Conservation (phyloP, 2,797 vertebrate species). For the Australoheros facetus region DNA sequence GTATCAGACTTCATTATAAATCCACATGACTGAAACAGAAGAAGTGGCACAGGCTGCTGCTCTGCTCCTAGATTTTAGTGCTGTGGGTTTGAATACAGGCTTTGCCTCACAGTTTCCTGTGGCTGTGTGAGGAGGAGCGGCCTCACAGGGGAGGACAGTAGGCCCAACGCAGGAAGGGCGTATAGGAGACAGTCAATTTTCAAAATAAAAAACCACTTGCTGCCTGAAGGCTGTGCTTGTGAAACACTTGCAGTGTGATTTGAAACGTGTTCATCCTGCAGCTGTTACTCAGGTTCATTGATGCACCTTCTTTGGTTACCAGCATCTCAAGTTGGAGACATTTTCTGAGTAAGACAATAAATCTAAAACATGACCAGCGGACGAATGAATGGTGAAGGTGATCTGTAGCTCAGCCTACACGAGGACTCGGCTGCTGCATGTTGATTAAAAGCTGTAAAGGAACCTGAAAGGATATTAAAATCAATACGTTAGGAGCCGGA, state of each 20-base stretch:
- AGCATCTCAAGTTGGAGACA: background rate
- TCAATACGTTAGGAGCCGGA: background rate
- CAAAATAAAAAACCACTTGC: background rate
- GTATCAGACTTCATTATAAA: too few species aligned
- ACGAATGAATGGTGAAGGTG: background rate
- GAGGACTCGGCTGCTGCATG: background rate
- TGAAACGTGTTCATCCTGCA: background rate
- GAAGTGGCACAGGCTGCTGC: fast-evolving
- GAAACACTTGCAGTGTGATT: background rate
- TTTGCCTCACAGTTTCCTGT: too few species aligned
- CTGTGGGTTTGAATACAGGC: too few species aligned
- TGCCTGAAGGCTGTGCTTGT: background rate
- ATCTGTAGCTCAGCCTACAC: background rate
- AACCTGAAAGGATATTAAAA: background rate
- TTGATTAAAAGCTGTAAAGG: background rate
- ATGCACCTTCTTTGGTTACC: background rate
- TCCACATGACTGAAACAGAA: background rate
- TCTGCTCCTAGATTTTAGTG: too few species aligned
- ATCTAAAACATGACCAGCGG: background rate
- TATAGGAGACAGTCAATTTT: background rate
- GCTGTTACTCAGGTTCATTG: too few species aligned
- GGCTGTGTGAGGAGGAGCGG: too few species aligned
- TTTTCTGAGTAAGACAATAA: background rate
- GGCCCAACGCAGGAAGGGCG: background rate
- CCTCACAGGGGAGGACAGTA: fast-evolving